These are phyloP conservation scores for Lepisosteus osseus DNA, from an alignment of 2,113 vertebrate genomes.

Conservation along the genomic window DNA sequence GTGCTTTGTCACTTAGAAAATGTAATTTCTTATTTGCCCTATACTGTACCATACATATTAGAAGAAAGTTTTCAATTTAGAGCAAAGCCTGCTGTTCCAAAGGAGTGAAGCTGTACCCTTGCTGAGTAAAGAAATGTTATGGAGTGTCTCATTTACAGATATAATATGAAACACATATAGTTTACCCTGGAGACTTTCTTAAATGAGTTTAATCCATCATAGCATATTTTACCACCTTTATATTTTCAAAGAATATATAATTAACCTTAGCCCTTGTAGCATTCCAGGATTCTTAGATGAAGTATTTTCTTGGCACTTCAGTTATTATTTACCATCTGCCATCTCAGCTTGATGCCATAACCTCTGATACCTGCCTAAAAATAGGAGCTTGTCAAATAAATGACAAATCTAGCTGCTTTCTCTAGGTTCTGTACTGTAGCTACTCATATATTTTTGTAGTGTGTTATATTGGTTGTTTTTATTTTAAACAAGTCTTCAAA, in stretches of 20 bases:
- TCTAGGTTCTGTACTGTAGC: too few species aligned
- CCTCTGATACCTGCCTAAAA: slow-evolving; percentile 4
- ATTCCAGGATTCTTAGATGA: background rate
- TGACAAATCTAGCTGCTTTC: background rate
- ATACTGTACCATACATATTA: too few species aligned
- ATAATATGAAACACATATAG: background rate
- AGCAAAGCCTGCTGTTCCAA: too few species aligned
- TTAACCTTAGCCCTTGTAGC: slow-evolving; percentile 14
- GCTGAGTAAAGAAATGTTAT: background rate
- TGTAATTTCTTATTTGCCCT: background rate
- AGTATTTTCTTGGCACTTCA: background rate
- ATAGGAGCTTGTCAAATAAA: background rate
- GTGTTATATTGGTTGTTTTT: too few species aligned
- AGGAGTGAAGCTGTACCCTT: background rate
- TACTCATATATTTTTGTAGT: too few species aligned
- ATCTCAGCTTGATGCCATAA: slow-evolving; percentile 1
- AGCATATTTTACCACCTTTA: background rate
- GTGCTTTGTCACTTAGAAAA: background rate
- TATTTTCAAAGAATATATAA: background rate
- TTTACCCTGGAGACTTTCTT: background rate
- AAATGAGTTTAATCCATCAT: background rate
- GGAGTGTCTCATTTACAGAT: background rate
- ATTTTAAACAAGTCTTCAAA: too few species aligned
- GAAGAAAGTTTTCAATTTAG: too few species aligned
- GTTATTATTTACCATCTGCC: slow-evolving; percentile 18